A percentile compares a stretch with the other conserved stretches of the same genome.
phyloP scores from a whole-genome alignment of 23 tunicate species.

The Styela clava region DNA sequence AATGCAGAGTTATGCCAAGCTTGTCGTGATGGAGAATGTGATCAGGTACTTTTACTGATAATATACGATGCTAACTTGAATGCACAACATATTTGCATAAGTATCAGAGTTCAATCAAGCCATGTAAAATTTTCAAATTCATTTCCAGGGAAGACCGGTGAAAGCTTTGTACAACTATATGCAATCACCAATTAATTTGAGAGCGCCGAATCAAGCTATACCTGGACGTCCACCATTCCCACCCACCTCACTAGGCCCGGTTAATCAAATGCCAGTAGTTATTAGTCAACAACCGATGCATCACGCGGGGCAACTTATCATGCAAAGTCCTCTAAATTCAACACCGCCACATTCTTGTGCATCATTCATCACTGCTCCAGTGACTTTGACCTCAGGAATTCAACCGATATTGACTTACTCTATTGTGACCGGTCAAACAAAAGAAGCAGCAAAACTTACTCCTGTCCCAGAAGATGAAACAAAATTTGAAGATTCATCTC shows the following conservation, averaged over 20 bases:
- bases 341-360: background rate
- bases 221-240: background rate
- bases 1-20: constrained; percentile 96
- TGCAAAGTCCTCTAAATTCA: constrained; percentile 4
- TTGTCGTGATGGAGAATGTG: constrained; percentile 98
- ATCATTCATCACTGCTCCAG: constrained; percentile 29
- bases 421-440: constrained; percentile 24
- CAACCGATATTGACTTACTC: constrained; percentile 82
- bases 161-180: constrained; percentile 34
- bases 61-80: no score
- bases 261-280: background rate
- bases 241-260: background rate
- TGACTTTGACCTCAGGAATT: constrained; percentile 38
- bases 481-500: background rate
- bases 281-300: background rate
- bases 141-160: constrained; percentile 39
- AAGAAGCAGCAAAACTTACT: constrained; percentile 9
- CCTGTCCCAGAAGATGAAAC: background rate
- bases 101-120: no score
- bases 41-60: constrained; percentile 45
- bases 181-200: background rate
- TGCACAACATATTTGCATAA: no score
- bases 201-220: background rate
- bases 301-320: background rate
- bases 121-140: no score